Conservation (phyloP, 2,888 invertebrate genomes). For the Diplazon laetatorius region DNA sequence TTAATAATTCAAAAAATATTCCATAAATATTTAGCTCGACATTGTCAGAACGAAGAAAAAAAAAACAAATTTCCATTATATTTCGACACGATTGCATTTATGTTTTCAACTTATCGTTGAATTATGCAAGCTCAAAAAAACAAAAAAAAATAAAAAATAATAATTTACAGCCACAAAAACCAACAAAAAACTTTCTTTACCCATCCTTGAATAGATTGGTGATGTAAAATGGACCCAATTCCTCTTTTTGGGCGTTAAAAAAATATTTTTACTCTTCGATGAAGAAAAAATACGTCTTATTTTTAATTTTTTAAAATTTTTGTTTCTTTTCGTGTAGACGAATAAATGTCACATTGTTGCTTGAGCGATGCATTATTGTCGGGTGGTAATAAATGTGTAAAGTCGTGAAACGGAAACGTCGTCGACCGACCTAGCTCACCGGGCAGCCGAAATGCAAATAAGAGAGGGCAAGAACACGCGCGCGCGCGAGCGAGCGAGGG, state of each 20-base stretch:
- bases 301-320: no score
- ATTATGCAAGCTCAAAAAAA: neutral
- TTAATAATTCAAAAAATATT: no score
- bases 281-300: no score
- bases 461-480: no score
- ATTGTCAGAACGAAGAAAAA: neutral
- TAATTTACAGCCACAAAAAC: neutral
- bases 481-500: constrained; percentile 15
- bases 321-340: no score
- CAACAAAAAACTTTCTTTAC: no score
- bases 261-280: no score
- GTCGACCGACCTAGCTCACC: constrained; percentile 41
- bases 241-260: no score
- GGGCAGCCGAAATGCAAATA: constrained; percentile 64
- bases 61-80: neutral
- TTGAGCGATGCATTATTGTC: neutral
- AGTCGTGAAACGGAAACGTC: constrained; percentile 32
- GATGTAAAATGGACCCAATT: no score
- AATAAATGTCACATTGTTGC: no score
- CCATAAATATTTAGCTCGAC: neutral
- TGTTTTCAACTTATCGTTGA: neutral
- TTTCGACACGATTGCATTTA: no score
- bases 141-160: neutral
- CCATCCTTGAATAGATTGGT: no score
- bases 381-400: neutral